phyloP scores from a whole-genome alignment of 2,113 vertebrate genomes.

The Bettongia penicillata region DNA sequence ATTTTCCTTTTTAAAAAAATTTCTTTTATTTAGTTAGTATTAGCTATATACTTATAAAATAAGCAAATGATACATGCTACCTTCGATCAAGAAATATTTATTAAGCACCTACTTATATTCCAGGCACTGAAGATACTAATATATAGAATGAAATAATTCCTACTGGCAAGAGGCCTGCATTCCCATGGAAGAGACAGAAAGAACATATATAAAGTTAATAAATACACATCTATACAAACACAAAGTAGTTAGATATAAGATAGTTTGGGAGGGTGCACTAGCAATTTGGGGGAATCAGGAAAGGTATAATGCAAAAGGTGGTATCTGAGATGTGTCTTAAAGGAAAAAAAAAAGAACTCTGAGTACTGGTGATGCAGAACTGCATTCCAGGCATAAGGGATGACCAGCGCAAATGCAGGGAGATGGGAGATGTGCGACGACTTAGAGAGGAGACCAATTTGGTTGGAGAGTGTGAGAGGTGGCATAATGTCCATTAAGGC shows the following conservation, averaged over 20 bases:
- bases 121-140: not conserved
- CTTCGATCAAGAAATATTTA: not conserved
- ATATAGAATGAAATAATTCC: not conserved
- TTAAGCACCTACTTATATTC: not conserved
- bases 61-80: not conserved
- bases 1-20: constrained; percentile 32
- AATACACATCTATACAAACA: not conserved
- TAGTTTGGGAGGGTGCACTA: not conserved
- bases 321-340: not conserved
- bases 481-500: not conserved
- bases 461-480: not conserved
- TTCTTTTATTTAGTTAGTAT: constrained; percentile 45
- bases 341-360: not conserved
- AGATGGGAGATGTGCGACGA: not conserved
- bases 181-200: not conserved
- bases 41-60: not conserved
- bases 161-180: not conserved
- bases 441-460: not conserved
- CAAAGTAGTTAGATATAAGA: not conserved
- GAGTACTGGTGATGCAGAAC: not conserved
- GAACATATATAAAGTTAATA: not conserved
- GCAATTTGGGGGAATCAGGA: not conserved
- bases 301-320: not conserved
- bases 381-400: not conserved
- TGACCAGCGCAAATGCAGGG: not conserved